Conservation (phyloP, 1,140 invertebrate species). For the Anthonomus grandis region DNA sequence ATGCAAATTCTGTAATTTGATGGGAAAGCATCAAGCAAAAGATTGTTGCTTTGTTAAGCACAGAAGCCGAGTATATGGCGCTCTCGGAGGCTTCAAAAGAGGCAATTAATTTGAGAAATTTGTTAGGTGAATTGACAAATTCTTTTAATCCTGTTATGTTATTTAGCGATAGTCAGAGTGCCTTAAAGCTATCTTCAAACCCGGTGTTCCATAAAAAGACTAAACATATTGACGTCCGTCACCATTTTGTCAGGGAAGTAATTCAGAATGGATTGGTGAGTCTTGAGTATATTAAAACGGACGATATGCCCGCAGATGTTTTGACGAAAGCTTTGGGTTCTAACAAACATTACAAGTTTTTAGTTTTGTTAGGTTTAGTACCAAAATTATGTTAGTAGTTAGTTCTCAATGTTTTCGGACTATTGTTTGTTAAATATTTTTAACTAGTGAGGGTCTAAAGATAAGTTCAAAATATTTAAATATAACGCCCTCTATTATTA, state of each 20-base stretch:
- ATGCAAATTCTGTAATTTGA: conserved; percentile 30
- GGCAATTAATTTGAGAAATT: conserved; percentile 8
- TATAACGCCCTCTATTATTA: no score
- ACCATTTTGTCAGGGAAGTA: conserved; percentile 41
- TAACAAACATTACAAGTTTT: no score
- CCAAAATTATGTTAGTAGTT: no score
- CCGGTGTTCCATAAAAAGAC: conserved; percentile 42
- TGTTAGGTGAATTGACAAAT: conserved; percentile 11
- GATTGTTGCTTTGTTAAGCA: conserved; percentile 39
- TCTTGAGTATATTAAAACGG: conserved; percentile 34
- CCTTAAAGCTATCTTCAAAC: conserved; percentile 31
- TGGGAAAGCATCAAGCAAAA: conserved; percentile 42
- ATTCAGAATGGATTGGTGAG: conserved; percentile 20
- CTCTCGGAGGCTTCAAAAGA: conserved; percentile 31
- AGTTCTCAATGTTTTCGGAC: no score
- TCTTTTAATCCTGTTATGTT: background rate
- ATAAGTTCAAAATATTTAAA: no score
- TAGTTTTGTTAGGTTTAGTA: no score
- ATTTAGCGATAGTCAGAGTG: conserved; percentile 18
- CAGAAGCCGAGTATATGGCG: conserved; percentile 46
- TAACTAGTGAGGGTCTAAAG: no score
- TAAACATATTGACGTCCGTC: conserved; percentile 49
- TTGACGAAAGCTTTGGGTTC: no score
- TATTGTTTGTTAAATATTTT: no score
- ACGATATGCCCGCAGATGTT: conserved; percentile 18